Base-by-base conservation (phyloP, 2,797 vertebrate species). In the Monodelphis domestica region DNA sequence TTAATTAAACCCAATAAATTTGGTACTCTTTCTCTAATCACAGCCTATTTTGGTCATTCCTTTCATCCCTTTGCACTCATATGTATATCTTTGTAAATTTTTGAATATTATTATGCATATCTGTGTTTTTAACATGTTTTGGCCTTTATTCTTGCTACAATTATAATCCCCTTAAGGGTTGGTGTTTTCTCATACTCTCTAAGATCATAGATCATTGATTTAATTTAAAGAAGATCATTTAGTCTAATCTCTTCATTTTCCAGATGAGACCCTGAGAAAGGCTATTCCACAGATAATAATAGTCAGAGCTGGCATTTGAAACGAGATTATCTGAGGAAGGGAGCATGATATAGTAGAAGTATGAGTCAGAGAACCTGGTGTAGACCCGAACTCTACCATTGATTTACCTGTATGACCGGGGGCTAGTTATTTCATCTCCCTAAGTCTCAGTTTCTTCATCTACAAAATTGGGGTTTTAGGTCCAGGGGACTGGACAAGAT, bases 1-100 rank as follows among this genome's bases (percentile, higher is more conserved):
- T 53, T 84, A 89, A 52, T 12, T 95, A 50, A 95, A 84, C 87
- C 57, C 88, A 4, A 53, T 87, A 90, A 29, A 92, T 93, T 90
- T 91, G 51, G 57, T 95, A 87, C 12, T 91, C 59, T 92, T 0
- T 54, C 33, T 33, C 53, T 90, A 93, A 88, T 15, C 54, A 56
- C 93, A 95, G 50, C 52, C 33, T 63, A 12, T 78, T 70, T 38
- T 78, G 12, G 70, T 45, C 70, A 90, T 56, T 91, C 53, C 78
- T 0, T 91, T 54, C 51, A 55, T 6, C 38, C 45, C 12, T 88
- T 91, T 17, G 45, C 5, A 24, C 54, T 55, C 50, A 52, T 57
- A 15, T 0, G 53, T 45, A 15, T 0, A 53, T 45, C n/a, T 53
- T 95, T 93, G 50, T n/a, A 50, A 94, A 56, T 54, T 33, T 94